phyloP scores from a whole-genome alignment of 1,140 invertebrate genomes.

The Drosophila melanica region DNA sequence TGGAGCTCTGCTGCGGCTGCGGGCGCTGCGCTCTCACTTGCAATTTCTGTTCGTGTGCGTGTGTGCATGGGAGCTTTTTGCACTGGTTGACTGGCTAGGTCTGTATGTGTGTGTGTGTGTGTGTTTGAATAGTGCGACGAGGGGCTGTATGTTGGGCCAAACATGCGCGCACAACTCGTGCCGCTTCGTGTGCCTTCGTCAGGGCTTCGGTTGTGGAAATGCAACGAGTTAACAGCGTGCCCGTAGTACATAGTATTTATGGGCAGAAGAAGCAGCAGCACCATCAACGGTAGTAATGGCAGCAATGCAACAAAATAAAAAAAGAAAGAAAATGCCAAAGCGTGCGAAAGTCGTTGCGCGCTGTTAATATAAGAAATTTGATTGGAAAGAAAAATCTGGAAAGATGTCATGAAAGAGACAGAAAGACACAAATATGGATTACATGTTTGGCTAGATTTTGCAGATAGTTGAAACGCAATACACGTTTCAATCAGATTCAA shows the following conservation, averaged over 20 bases:
- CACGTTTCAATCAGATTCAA: conserved; percentile 60
- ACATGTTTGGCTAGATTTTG: conserved; percentile 25
- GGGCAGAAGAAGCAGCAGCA: conserved; percentile 56
- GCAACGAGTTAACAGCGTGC: conserved; percentile 50
- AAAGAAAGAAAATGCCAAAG: conserved; percentile 50
- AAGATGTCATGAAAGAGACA: conserved; percentile 55
- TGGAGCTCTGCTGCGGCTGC: conserved; percentile 40
- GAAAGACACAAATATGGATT: conserved; percentile 45
- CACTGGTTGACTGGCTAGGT: conserved; percentile 40
- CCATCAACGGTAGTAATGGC: conserved; percentile 57
- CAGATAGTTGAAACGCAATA: conserved; percentile 21
- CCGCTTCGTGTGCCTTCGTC: conserved; percentile 50
- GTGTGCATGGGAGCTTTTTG: conserved; percentile 47
- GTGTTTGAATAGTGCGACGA: conserved; percentile 6
- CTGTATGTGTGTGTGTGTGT: not conserved
- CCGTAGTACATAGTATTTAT: conserved; percentile 70
- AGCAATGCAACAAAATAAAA: conserved; percentile 49
- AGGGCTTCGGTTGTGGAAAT: conserved; percentile 47
- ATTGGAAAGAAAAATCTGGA: conserved; percentile 45
- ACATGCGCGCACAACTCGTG: conserved; percentile 72
- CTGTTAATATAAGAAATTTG: conserved; percentile 50
- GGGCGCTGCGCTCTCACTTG: conserved; percentile 49
- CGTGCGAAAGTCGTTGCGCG: conserved; percentile 64
- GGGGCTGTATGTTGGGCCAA: conserved; percentile 24
- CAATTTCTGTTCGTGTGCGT: conserved; percentile 48